Evolutionary conservation across 2,113 vertebrate genomes (phyloP), one percentile per base, ranked within the genome.

Genomic region (Nibea coibor): DNA sequence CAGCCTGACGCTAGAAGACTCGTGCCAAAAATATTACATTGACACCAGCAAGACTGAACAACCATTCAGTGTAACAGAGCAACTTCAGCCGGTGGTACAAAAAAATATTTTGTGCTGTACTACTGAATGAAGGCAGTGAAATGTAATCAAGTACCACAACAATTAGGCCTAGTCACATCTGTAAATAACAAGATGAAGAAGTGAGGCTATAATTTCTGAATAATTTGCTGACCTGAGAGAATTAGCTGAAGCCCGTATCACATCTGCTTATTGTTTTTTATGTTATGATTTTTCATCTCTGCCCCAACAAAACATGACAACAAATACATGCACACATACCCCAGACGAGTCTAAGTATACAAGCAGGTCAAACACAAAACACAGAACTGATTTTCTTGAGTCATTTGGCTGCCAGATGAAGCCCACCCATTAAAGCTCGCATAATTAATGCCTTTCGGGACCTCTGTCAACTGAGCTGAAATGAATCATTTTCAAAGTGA

Each of bases 401-500:
- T 20, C 54, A 47, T 79, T 22, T 71, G 6, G 68, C 53, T 81
- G 51, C 51, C 51, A 85, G 66, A 17, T 57, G 62, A 69, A 57
- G 43, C 20, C 42, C 3, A 3, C 26, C 54, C 28, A 66, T 67
- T 73, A 17, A 64, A 39, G 12, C 14, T 26, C 10, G 9, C 28
- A 12, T 56, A 64, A 82, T 57, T 31, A 31, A 80, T 68, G 59
- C 64, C n/a, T 45, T 68, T 43, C 69, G 39, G 58, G 53, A 61
- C 12, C 11, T 84, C 63, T 65, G 39, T 63, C 75, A 76, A 62
- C n/a, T 8, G 26, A 72, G 43, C 28, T 61, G 26, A 86, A 88
- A 78, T 66, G 3, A 76, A 80, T 81, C 14, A 80, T 63, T 80
- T 72, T 81, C 59, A 79, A 65, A 68, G 35, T 54, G 53, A 57